These are phyloP conservation scores for Synergus itoensis DNA, from an alignment of 2,888 invertebrate genomes.

Conservation along the genomic window DNA sequence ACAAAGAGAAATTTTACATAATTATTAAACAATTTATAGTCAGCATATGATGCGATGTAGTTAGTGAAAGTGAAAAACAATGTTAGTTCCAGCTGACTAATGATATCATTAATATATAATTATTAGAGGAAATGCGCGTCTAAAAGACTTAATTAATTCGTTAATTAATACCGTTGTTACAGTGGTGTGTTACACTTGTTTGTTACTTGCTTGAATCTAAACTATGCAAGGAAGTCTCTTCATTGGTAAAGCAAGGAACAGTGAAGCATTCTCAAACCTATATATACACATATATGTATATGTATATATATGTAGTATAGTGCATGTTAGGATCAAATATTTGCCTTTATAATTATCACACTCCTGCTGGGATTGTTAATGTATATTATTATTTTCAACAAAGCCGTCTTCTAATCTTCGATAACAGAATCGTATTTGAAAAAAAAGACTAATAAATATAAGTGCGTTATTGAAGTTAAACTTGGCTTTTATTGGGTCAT, in stretches of 20 bases:
- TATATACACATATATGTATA: not conserved
- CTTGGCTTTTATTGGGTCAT: not conserved
- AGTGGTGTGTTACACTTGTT: not conserved
- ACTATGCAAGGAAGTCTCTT: conserved; percentile 29
- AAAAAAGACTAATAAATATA: not conserved
- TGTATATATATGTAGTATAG: not conserved
- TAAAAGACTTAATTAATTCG: not conserved
- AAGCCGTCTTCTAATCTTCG: conserved; percentile 6
- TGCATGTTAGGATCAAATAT: conserved; percentile 34
- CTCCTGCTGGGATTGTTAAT: conserved; percentile 31
- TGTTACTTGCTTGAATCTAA: conserved; percentile 12
- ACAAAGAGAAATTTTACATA: not conserved
- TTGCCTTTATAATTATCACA: conserved; percentile 39
- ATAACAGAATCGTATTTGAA: not conserved
- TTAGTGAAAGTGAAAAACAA: not conserved
- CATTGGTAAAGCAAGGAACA: conserved; percentile 33
- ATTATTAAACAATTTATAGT: not conserved
- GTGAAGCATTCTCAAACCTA: conserved; percentile 33
- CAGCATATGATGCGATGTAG: not conserved
- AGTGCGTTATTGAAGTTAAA: not conserved
- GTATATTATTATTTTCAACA: conserved; percentile 15
- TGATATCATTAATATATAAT: not conserved
- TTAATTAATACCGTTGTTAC: not conserved
- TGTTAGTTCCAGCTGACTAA: not conserved
- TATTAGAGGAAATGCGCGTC: not conserved